phyloP scores from a whole-genome alignment of 2,888 invertebrate genomes.

The Synergus itoensis region DNA sequence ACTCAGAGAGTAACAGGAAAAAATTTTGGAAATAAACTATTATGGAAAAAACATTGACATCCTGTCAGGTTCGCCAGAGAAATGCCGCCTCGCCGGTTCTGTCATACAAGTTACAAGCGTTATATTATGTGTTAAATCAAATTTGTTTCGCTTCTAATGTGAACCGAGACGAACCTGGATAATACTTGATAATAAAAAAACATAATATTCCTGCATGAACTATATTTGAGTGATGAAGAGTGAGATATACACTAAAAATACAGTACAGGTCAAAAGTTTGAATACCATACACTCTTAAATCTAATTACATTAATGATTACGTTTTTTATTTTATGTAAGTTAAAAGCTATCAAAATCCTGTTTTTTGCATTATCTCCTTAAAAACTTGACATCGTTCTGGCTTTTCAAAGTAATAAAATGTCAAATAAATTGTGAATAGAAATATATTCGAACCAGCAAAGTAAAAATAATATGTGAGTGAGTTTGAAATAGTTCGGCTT shows the following conservation, averaged over 20 bases:
- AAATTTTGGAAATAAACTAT: not conserved
- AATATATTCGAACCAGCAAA: too few species aligned
- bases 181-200: not conserved
- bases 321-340: too few species aligned
- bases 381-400: too few species aligned
- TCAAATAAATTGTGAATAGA: too few species aligned
- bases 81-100: conserved; percentile 21
- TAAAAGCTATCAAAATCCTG: too few species aligned
- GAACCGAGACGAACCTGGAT: not conserved
- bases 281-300: too few species aligned
- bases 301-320: too few species aligned
- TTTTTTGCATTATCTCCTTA: too few species aligned
- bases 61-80: conserved; percentile 18
- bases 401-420: too few species aligned
- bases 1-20: not conserved
- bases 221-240: not conserved
- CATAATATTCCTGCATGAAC: not conserved
- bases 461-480: too few species aligned
- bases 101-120: conserved; percentile 9
- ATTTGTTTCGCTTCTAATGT: conserved; percentile 35
- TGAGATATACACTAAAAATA: not conserved
- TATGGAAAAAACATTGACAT: conserved; percentile 13
- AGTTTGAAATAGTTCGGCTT: not conserved
- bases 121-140: conserved; percentile 30
- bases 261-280: too few species aligned